Evolutionary conservation across 2,113 vertebrate genomes (phyloP).

Genomic region (Halcyon senegalensis): DNA sequence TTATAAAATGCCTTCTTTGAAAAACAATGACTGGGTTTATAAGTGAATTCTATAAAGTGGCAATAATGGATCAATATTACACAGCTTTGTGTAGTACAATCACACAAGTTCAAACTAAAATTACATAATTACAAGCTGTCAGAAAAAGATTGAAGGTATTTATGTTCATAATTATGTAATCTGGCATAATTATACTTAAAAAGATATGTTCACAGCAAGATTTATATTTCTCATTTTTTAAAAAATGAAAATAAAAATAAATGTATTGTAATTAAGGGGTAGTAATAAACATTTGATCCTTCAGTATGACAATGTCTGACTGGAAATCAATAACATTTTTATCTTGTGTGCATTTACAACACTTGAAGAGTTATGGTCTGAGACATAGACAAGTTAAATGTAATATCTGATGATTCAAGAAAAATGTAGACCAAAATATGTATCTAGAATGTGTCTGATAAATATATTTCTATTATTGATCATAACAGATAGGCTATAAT

Average conservation of each 20-base stretch:
- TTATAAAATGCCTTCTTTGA: neutral
- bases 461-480: neutral
- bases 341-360: neutral
- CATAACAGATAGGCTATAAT: neutral
- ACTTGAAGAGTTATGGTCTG: neutral
- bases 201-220: constrained; percentile 22
- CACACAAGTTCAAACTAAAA: constrained; percentile 27
- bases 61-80: neutral
- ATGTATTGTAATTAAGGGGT: neutral
- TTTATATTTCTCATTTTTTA: constrained; percentile 19
- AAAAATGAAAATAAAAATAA: constrained; percentile 15
- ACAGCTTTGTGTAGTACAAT: neutral
- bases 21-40: neutral
- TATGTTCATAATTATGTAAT: constrained; percentile 49
- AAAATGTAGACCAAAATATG: neutral
- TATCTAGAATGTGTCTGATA: neutral
- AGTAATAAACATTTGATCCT: neutral
- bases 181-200: constrained; percentile 35
- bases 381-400: neutral
- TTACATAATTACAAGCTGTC: constrained; percentile 48
- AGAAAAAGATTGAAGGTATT: constrained; percentile 46
- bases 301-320: neutral
- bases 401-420: neutral
- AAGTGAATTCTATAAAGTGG: neutral
- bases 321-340: neutral